Evolutionary conservation across 2,888 invertebrate species (phyloP).

Genomic region (Muschampia plurimacula): DNA sequence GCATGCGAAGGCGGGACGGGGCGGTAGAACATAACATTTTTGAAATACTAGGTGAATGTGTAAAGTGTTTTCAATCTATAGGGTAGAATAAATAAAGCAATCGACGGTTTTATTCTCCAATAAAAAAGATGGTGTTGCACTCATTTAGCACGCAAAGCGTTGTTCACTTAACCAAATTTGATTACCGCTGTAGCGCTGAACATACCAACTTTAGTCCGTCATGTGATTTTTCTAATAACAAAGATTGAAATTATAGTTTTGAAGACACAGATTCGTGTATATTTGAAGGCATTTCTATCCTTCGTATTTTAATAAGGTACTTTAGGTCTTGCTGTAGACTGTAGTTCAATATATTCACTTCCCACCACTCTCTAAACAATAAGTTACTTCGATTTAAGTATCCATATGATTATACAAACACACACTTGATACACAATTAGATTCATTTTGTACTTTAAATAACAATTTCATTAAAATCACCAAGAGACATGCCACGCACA

Average conservation of each 20-base stretch:
- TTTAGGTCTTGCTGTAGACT: background rate
- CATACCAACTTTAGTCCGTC: conserved; percentile 5
- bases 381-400: too few species aligned
- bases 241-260: conserved; percentile 1
- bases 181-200: conserved; percentile 34
- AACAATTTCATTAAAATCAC: too few species aligned
- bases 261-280: background rate
- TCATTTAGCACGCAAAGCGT: conserved; percentile 43
- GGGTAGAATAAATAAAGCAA: background rate
- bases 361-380: too few species aligned
- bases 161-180: conserved; percentile 51
- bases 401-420: too few species aligned
- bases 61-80: background rate
- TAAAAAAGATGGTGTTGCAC: conserved; percentile 47
- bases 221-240: conserved; percentile 14
- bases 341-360: background rate
- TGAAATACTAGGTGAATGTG: background rate
- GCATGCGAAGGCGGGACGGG: too few species aligned
- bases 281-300: background rate
- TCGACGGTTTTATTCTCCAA: conserved; percentile 13
- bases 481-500: too few species aligned
- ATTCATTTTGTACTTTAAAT: too few species aligned
- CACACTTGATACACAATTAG: background rate
- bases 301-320: background rate
- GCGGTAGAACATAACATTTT: background rate